Evolutionary conservation across 2,797 vertebrate genomes (phyloP).

Genomic region (Picus viridis): DNA sequence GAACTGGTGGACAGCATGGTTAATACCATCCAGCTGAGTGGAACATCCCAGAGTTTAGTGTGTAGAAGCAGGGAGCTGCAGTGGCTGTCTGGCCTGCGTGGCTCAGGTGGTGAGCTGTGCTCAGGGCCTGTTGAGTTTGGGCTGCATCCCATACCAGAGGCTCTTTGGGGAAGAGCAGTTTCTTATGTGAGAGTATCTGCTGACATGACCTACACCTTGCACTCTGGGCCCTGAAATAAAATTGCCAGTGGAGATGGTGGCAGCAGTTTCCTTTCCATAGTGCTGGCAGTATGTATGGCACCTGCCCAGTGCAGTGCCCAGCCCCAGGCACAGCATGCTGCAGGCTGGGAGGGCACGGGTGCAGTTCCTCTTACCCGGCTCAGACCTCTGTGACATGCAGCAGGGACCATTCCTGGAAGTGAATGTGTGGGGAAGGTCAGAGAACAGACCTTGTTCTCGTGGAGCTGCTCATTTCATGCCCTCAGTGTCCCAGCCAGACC

Average conservation of each 20-base stretch:
- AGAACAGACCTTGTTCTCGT: not conserved
- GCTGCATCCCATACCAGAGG: not conserved
- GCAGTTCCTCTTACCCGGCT: not conserved
- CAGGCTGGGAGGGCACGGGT: accelerated
- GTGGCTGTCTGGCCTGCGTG: not conserved
- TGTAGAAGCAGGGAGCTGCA: accelerated
- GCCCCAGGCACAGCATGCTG: accelerated
- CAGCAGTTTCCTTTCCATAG: accelerated
- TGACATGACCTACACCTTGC: not conserved
- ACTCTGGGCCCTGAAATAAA: not conserved
- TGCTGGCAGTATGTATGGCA: accelerated
- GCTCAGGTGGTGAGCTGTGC: accelerated
- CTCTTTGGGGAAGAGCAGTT: not conserved
- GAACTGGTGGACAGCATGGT: not conserved
- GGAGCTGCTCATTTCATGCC: not conserved
- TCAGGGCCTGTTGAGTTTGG: accelerated
- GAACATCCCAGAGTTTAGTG: not conserved
- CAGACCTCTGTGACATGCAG: not conserved
- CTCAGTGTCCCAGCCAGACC: accelerated
- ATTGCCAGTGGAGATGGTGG: not conserved
- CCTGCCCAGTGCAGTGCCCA: accelerated
- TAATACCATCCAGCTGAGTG: not conserved
- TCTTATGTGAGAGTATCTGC: not conserved
- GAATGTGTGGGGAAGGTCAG: not conserved
- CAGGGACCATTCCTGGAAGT: not conserved